Conservation (phyloP, 2,113 vertebrate species). For the Sus scrofa region DNA sequence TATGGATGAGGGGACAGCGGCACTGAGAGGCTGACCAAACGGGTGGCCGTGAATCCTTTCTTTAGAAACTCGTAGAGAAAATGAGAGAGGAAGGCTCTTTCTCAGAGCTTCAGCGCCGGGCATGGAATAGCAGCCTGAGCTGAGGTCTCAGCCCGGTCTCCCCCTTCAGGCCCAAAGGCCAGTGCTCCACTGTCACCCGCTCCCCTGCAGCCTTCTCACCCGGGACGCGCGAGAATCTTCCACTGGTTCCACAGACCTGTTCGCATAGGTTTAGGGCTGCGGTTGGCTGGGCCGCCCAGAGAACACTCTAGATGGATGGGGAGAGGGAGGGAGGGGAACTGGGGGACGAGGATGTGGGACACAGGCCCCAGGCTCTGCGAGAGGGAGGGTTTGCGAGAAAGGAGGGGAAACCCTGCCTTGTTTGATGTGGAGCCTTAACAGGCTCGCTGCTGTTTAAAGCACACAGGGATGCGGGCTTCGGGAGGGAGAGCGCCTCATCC, state of each 20-base stretch:
- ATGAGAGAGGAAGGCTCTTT: background rate
- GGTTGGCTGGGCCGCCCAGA: background rate
- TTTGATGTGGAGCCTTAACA: conserved; percentile 68
- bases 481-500: background rate
- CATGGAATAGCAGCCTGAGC: background rate
- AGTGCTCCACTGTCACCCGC: rapidly evolving
- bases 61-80: background rate
- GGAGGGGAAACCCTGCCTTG: conserved; percentile 31
- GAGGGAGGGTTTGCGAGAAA: conserved; percentile 31
- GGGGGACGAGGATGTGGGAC: background rate
- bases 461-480: conserved; percentile 53
- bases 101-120: background rate
- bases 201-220: background rate
- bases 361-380: background rate
- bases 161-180: rapidly evolving
- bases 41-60: background rate
- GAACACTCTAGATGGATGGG: background rate
- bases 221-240: background rate
- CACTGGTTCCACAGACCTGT: background rate
- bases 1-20: background rate
- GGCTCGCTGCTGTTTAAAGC: conserved; percentile 62
- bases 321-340: background rate
- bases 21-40: background rate
- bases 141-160: background rate
- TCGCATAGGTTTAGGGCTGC: background rate